Base-by-base conservation (phyloP, 2,797 vertebrate species). In the Rhabdophis nuchalis region DNA sequence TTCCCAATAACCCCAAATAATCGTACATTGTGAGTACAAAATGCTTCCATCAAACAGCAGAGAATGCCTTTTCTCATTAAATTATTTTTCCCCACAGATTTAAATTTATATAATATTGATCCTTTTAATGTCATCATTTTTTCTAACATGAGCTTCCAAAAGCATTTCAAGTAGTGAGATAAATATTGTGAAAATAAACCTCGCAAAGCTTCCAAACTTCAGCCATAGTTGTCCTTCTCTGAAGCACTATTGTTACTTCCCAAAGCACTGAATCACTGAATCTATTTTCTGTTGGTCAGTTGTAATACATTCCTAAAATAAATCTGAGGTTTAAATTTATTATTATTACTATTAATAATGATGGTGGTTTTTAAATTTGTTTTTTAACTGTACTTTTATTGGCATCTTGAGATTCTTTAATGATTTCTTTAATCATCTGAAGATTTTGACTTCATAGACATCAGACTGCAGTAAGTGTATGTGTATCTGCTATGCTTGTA, bases 141-240 rank as follows among this genome's bases (percentile, higher is more conserved):
- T 85, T 96, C 94, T 87, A 1, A 95, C 96, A 91, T 89, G 93
- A 91, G 94, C 94, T 97, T 96, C 96, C 95, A 96, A 97, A 97
- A 96, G 94, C 94, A 96, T 93, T 61, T 1, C 95, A 97, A 96
- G 94, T 89, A 95, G 88, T 53, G 86, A 95, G 93, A 95, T 94
- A 52, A 89, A 94, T 68, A 88, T 94, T 89, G 57, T 90, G 90
- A 93, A 93, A 72, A 88, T 85, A 82, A 91, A 5, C 46, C 86
- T 23, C 57, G 46, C 90, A 91, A 95, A 52, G 92, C 52, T 93
- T 93, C 94, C 96, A 94, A 92, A 92, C 96, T 93, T 93, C 52
- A 92, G 68, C 91, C 95, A 72, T 92, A 93, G 92, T 41, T 16
- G 85, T 93, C 90, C 95, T 91, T 85, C 56, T 60, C 54, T 86